phyloP scores from a whole-genome alignment of 1,140 invertebrate genomes.

The Atopsyche davidsoni region DNA sequence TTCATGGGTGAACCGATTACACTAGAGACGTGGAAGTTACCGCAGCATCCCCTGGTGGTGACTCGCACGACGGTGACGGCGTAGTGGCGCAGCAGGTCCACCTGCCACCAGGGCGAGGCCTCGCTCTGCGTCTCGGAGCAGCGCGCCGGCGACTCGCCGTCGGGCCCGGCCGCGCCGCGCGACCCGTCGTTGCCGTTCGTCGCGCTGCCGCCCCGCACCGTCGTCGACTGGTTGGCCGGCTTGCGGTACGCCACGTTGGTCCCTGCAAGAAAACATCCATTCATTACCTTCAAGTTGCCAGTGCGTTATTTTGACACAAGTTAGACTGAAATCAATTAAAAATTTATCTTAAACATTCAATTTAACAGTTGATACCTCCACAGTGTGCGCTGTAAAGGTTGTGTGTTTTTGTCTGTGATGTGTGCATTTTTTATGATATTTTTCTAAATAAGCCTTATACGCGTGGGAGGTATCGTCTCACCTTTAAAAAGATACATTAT shows the following conservation, averaged over 20 bases:
- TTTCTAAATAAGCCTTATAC: too few relatives aligned
- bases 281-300: not conserved
- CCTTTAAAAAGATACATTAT: too few relatives aligned
- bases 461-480: too few relatives aligned
- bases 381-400: too few relatives aligned
- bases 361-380: too few relatives aligned
- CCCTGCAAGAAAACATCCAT: constrained; percentile 44
- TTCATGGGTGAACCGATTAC: too few relatives aligned
- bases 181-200: constrained; percentile 82
- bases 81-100: constrained; percentile 77
- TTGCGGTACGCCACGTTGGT: constrained; percentile 82
- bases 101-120: constrained; percentile 86
- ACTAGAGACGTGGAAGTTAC: constrained; percentile 50
- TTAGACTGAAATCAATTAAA: not conserved
- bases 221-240: constrained; percentile 84
- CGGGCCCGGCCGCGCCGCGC: constrained; percentile 72
- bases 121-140: constrained; percentile 87
- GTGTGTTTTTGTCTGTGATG: too few relatives aligned
- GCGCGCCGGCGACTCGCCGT: constrained; percentile 76
- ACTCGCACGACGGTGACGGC: constrained; percentile 77
- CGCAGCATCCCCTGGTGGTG: constrained; percentile 80
- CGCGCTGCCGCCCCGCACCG: constrained; percentile 72
- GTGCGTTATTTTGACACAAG: not conserved
- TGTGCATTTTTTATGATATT: too few relatives aligned
- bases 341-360: too few relatives aligned